phyloP scores from a whole-genome alignment of 2,113 vertebrate species.

The Prunella fulvescens region DNA sequence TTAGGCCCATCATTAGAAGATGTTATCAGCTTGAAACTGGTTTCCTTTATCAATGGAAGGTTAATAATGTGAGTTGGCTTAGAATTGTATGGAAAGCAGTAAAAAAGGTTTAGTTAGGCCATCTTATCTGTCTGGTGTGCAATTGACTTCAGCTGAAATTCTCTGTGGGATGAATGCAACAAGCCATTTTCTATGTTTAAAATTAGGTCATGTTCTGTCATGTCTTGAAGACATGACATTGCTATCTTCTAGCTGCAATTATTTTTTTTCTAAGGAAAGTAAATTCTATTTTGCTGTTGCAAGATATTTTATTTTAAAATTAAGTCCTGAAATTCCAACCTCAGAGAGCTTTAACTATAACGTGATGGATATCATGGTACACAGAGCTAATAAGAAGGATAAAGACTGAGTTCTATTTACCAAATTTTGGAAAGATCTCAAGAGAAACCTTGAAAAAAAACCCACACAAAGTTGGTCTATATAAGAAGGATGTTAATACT shows the following conservation, averaged over 20 bases:
- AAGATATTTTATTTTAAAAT: not conserved
- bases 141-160: constrained; percentile 11
- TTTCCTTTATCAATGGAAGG: not conserved
- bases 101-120: not conserved
- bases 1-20: not conserved
- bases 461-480: not conserved
- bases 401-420: not conserved
- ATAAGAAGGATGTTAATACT: not conserved
- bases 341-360: not conserved
- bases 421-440: not conserved
- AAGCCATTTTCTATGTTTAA: not conserved
- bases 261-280: not conserved
- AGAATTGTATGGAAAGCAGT: not conserved
- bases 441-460: not conserved
- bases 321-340: not conserved
- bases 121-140: not conserved
- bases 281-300: not conserved
- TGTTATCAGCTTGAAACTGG: not conserved
- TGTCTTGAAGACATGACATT: not conserved
- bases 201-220: not conserved
- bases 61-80: not conserved
- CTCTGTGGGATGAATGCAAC: not conserved
- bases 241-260: not conserved
- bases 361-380: not conserved
- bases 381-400: not conserved